A percentile compares a stretch with the other conserved stretches of the same genome.
Conservation (phyloP, 1,140 invertebrate genomes). For the Wasmannia auropunctata region DNA sequence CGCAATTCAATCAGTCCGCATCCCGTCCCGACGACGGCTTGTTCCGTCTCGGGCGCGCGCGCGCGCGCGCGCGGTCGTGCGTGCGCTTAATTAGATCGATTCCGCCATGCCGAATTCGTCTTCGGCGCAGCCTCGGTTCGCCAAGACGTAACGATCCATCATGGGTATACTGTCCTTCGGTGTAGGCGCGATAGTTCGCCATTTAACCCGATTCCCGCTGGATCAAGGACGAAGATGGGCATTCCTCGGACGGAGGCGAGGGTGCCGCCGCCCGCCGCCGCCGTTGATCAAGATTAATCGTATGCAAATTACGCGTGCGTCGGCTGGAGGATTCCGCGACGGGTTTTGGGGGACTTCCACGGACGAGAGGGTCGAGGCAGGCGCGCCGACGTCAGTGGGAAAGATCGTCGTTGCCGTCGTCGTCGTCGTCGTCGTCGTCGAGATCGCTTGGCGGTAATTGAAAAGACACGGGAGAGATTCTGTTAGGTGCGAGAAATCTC, state of each 20-base stretch:
- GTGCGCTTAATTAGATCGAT: constrained; percentile 64
- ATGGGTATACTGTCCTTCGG: constrained; percentile 36
- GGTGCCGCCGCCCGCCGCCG: background rate
- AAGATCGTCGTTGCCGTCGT: no score
- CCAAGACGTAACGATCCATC: constrained; percentile 69
- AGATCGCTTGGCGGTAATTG: constrained; percentile 52
- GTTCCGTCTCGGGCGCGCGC: no score
- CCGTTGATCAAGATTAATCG: constrained; percentile 74
- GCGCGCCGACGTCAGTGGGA: no score
- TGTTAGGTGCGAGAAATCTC: background rate
- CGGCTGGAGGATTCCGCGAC: constrained; percentile 49
- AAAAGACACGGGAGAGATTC: constrained; percentile 49
- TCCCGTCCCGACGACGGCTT: background rate
- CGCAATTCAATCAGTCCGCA: constrained; percentile 56
- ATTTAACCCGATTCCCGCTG: constrained; percentile 65
- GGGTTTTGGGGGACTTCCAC: constrained; percentile 37
- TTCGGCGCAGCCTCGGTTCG: constrained; percentile 43
- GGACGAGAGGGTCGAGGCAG: background rate
- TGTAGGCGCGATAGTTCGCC: constrained; percentile 54
- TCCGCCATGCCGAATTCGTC: constrained; percentile 47
- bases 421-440: background rate
- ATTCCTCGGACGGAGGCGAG: constrained; percentile 35
- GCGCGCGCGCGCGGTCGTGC: background rate
- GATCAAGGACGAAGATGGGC: constrained; percentile 59
- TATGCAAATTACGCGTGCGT: constrained; percentile 68